Evolutionary conservation across 2,797 vertebrate species (phyloP), one percentile per base, ranked within the genome.

Genomic region (Falco naumanni): DNA sequence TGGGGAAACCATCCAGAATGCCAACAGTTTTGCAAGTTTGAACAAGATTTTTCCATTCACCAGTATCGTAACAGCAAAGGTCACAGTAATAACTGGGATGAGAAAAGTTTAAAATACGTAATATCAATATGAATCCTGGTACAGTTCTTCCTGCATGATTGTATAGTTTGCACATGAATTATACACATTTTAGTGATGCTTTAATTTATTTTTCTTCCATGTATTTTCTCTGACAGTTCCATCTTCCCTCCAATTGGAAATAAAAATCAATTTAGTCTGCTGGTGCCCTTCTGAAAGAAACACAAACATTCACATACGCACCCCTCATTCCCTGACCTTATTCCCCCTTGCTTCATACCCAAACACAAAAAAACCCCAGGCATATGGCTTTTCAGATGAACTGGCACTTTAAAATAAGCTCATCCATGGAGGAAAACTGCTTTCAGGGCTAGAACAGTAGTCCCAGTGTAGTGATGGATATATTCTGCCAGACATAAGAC

Each of bases 211-310:
- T 94, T 97, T 92, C 64, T 93, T 85, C 53, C 41, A 64, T 54
- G 16, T 26, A 45, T 71, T 84, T 95, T 88, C 51, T 89, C 63
- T 95, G 50, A 57, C 47, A 96, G 41, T 59, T 87, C 9, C 6
- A 34, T 75, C 50, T 84, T 85, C 43, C 72, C n/a, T 91, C 13
- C 19, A 84, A 81, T 34, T 76, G 76, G 63, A 96, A 96, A 93
- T 89, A 96, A 88, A 95, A 96, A 95, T 97, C 90, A 93, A 89
- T 97, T 95, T 96, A 92, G 66, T 77, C 56, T 93, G 68, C 64
- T 39, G 84, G 13, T 95, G 90, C 43, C 63, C 61, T 94, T 93
- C 48, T 48, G 65, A 48, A 89, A 69, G 13, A 56, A 75, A 93
- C 86, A 59, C 65, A 89, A 92, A 85, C 41, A 80, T 60, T 70